phyloP scores from a whole-genome alignment of 2,797 vertebrate genomes.

The Ceyx erithaca region DNA sequence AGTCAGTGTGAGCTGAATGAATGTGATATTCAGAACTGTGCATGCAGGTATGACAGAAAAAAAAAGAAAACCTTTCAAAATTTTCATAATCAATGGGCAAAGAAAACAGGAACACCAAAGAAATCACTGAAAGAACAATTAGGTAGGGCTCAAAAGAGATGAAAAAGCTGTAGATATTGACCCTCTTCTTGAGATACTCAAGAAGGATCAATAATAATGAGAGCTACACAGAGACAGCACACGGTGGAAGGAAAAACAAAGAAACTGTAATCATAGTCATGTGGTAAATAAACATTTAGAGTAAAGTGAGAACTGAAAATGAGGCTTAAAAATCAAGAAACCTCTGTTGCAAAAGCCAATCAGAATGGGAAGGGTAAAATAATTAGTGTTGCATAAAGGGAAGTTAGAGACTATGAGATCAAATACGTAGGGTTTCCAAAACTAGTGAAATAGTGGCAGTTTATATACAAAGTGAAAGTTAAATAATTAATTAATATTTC shows the following conservation, averaged over 20 bases:
- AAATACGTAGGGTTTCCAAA: neutral
- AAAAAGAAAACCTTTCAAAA: neutral
- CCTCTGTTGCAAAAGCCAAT: neutral
- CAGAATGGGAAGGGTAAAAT: neutral
- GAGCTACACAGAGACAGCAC: neutral
- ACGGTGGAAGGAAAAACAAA: neutral
- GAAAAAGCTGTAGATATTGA: constrained; percentile 16
- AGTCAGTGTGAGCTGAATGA: neutral
- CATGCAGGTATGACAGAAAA: neutral
- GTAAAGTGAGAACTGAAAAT: neutral
- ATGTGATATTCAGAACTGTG: neutral
- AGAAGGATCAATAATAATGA: constrained; percentile 31
- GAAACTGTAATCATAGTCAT: neutral
- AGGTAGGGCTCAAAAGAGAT: neutral
- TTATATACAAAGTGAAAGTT: neutral
- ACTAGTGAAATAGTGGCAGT: neutral
- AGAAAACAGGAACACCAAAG: neutral
- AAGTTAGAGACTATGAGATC: neutral
- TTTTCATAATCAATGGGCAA: neutral
- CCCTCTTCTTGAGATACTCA: neutral
- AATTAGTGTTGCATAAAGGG: neutral
- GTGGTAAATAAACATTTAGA: neutral
- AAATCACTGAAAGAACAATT: neutral
- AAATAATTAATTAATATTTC: neutral
- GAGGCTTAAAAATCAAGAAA: neutral